phyloP scores from a whole-genome alignment of 2,888 invertebrate genomes.

The Parthenolecanium corni region DNA sequence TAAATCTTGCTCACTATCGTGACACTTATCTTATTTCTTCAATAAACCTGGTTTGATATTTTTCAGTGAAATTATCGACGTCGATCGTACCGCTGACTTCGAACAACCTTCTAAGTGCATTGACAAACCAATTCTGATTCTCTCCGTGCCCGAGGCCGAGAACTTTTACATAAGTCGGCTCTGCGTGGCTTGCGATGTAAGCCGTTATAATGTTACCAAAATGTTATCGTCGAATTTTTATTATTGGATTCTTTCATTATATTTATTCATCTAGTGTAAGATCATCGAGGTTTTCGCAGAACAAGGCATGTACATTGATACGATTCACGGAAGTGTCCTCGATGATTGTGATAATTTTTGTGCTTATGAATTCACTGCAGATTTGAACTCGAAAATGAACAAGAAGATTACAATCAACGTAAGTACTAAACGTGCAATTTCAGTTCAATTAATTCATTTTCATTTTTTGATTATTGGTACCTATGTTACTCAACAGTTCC shows the following conservation, averaged over 20 bases:
- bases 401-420: conserved; percentile 10
- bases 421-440: background rate
- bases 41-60: background rate
- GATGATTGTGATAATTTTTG: conserved; percentile 9
- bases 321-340: background rate
- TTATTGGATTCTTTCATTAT: background rate
- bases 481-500: too few species aligned
- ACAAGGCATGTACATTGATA: conserved; percentile 8
- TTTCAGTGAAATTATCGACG: conserved; percentile 11
- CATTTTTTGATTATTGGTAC: background rate
- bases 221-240: too few species aligned
- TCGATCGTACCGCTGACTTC: conserved; percentile 8
- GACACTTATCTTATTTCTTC: background rate
- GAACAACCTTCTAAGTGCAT: background rate
- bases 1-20: background rate
- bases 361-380: background rate
- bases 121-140: background rate
- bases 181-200: background rate
- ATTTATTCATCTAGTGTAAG: background rate
- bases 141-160: background rate
- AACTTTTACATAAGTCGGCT: background rate
- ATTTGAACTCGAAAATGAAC: background rate
- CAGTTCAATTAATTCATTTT: background rate
- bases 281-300: conserved; percentile 12
- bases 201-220: background rate